A percentile compares a stretch with the other conserved stretches of the same genome.
phyloP scores from a whole-genome alignment of 2,797 vertebrate genomes.

The Perodicticus potto region DNA sequence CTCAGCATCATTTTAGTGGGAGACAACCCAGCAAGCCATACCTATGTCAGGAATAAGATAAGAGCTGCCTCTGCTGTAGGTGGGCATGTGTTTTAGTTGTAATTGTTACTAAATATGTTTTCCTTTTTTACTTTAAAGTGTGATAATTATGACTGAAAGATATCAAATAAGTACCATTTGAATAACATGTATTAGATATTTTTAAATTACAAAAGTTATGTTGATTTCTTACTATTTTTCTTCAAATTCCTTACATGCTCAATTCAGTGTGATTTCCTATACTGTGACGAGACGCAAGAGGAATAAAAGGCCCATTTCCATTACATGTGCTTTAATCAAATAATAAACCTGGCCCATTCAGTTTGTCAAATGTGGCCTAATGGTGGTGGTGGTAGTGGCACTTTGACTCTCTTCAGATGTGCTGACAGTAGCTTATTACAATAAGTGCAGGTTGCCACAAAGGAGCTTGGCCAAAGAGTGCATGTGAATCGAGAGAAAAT shows the following conservation, averaged over 20 bases:
- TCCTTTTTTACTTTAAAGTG: background rate
- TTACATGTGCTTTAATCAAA: background rate
- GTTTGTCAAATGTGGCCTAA: background rate
- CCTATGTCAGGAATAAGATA: slow-evolving; percentile 95
- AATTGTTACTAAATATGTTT: background rate
- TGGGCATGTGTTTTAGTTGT: slow-evolving; percentile 80
- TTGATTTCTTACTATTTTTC: slow-evolving; percentile 43
- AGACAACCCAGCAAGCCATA: slow-evolving; percentile 94
- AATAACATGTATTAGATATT: background rate
- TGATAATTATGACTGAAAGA: background rate
- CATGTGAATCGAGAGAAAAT: background rate
- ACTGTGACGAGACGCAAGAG: background rate
- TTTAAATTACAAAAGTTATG: background rate
- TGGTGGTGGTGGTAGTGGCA: background rate
- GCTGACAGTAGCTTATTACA: background rate
- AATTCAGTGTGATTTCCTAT: slow-evolving; percentile 38
- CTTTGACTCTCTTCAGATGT: background rate
- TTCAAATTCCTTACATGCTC: background rate
- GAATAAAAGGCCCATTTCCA: background rate
- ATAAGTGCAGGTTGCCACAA: background rate
- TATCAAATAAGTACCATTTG: slow-evolving; percentile 2
- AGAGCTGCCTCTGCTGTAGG: slow-evolving; percentile 93
- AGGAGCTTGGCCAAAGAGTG: background rate
- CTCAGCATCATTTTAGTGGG: slow-evolving; percentile 95
- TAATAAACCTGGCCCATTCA: slow-evolving; percentile 29